Percentiles rank a stretch among this genome's conserved stretches.
phyloP scores from a whole-genome alignment of 2,888 invertebrate species.

The Dasypogon diadema region DNA sequence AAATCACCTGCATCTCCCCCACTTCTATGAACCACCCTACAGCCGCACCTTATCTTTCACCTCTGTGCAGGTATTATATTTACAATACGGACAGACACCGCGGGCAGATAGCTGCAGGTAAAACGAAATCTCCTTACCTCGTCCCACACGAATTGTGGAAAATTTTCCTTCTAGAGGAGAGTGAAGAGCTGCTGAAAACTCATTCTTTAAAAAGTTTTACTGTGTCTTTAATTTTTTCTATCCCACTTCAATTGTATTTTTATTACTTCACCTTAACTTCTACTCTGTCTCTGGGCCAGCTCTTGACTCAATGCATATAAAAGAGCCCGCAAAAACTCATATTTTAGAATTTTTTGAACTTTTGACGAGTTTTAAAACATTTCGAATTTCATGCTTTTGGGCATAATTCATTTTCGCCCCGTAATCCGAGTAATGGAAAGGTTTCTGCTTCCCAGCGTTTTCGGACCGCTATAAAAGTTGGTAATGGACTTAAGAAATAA shows the following conservation, averaged over 20 bases:
- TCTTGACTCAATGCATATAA: too few species aligned
- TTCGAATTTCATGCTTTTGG: background rate
- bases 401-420: background rate
- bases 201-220: background rate
- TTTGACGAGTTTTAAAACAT: constrained; percentile 8
- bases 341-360: constrained; percentile 1
- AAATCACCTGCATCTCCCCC: too few species aligned
- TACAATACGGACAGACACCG: too few species aligned
- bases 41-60: too few species aligned
- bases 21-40: too few species aligned
- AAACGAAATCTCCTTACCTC: too few species aligned
- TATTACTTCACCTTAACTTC: background rate
- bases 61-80: too few species aligned
- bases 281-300: too few species aligned
- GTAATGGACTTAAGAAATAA: background rate
- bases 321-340: background rate
- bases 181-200: too few species aligned
- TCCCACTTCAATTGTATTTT: background rate
- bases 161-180: too few species aligned
- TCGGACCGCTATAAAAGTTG: background rate
- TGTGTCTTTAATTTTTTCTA: background rate
- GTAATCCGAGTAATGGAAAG: background rate
- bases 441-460: background rate
- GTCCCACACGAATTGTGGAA: too few species aligned
- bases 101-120: too few species aligned